A percentile compares a stretch with the other conserved stretches of the same genome.
Conservation (phyloP, 2,888 invertebrate species). For the Patella depressa region DNA sequence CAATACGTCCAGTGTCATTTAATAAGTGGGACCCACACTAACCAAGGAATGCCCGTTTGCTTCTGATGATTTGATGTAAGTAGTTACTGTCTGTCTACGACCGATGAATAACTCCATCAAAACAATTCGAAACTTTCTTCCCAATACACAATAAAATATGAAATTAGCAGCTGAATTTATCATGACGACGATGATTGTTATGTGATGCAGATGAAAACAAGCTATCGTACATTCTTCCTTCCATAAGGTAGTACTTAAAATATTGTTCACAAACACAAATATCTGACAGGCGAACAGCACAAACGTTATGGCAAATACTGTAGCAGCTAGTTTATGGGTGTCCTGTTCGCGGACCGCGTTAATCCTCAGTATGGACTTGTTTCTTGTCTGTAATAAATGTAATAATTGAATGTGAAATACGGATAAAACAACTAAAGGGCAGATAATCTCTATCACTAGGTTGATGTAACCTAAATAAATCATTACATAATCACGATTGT, state of each 20-base stretch:
- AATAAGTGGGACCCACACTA: background rate
- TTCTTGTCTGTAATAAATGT: background rate
- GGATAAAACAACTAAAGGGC: constrained; percentile 10
- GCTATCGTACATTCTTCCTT: background rate
- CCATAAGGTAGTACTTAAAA: constrained; percentile 6
- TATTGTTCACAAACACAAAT: constrained; percentile 1
- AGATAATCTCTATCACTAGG: constrained; percentile 10
- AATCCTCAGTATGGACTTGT: background rate
- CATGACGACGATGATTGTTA: constrained; percentile 9
- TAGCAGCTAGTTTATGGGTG: background rate
- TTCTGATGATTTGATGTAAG: background rate
- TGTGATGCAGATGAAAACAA: constrained; percentile 14
- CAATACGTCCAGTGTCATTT: too few relatives aligned
- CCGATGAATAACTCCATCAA: constrained; percentile 28
- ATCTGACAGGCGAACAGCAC: background rate
- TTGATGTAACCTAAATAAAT: constrained; percentile 15
- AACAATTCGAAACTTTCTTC: constrained; percentile 58
- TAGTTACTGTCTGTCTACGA: background rate
- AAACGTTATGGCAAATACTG: background rate
- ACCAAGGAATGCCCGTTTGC: background rate
- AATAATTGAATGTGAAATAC: constrained; percentile 10
- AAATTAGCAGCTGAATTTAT: constrained; percentile 61
- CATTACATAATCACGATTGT: constrained; percentile 4
- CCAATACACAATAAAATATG: constrained; percentile 61
- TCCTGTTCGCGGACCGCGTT: background rate